Percentiles rank a stretch among this genome's conserved stretches.
phyloP scores from a whole-genome alignment of 2,797 vertebrate species.

The Cottoperca gobio region DNA sequence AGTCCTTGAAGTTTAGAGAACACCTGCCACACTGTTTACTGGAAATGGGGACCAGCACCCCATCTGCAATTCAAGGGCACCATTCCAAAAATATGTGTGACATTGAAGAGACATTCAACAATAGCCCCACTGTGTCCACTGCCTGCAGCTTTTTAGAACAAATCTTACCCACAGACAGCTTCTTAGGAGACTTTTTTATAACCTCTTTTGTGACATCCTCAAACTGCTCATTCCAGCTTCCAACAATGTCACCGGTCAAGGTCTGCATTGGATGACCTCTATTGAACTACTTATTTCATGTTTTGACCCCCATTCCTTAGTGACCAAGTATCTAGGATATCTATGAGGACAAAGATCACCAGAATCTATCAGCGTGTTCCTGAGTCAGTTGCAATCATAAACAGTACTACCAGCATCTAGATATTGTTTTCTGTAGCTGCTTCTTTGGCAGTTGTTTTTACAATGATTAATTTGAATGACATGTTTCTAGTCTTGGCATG shows the following conservation, averaged over 20 bases:
- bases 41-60: not conserved
- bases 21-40: constrained; percentile 9
- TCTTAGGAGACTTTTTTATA: not conserved
- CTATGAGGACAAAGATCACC: constrained; percentile 1
- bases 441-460: not conserved
- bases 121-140: not conserved
- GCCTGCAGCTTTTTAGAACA: not conserved
- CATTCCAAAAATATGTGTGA: not conserved
- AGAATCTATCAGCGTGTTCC: not conserved
- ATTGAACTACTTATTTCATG: constrained; percentile 12
- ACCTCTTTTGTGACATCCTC: not conserved
- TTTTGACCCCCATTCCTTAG: constrained; percentile 1
- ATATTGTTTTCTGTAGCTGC: not conserved
- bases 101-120: not conserved
- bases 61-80: constrained; percentile 4
- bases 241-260: not conserved
- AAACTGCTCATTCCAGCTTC: not conserved
- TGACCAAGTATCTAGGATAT: constrained; percentile 2
- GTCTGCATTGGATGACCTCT: not conserved
- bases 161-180: constrained; percentile 2
- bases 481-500: not conserved
- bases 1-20: not conserved
- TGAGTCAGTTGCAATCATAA: not conserved
- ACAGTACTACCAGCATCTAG: not conserved
- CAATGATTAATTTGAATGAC: not conserved